phyloP scores from a whole-genome alignment of 2,797 vertebrate species.

The Coreius guichenoti region DNA sequence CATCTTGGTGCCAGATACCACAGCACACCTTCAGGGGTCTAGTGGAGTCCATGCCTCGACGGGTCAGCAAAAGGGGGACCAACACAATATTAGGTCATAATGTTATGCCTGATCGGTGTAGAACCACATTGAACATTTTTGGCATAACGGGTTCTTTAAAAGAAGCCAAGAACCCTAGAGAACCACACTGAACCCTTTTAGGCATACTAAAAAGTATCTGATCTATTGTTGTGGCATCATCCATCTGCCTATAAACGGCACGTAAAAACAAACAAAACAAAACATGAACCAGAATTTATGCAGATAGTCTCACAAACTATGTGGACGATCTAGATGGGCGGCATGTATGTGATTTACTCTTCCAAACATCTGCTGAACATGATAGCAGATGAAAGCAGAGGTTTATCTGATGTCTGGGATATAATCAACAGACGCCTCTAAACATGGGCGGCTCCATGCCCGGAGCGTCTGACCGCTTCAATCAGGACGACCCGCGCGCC shows the following conservation, averaged over 20 bases:
- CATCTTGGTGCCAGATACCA: too few species aligned
- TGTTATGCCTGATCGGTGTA: too few species aligned
- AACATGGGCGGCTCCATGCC: background rate
- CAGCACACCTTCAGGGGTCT: too few species aligned
- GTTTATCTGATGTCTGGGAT: background rate
- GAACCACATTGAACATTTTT: background rate
- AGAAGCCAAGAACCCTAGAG: too few species aligned
- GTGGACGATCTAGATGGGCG: background rate
- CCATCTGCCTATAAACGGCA: background rate
- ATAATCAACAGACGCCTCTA: background rate
- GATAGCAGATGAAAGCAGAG: background rate
- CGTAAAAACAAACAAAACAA: background rate
- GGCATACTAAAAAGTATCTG: background rate
- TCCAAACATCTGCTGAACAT: background rate
- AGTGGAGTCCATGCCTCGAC: too few species aligned
- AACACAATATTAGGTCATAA: too few species aligned
- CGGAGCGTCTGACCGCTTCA: background rate
- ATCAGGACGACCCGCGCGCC: background rate
- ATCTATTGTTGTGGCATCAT: background rate
- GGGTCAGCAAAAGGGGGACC: too few species aligned
- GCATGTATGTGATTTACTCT: background rate
- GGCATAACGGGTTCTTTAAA: too few species aligned
- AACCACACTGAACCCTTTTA: too few species aligned
- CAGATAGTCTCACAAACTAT: background rate
- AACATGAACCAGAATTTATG: background rate